Evolutionary conservation across 2,797 vertebrate species (phyloP).

Genomic region (Microcaecilia unicolor): DNA sequence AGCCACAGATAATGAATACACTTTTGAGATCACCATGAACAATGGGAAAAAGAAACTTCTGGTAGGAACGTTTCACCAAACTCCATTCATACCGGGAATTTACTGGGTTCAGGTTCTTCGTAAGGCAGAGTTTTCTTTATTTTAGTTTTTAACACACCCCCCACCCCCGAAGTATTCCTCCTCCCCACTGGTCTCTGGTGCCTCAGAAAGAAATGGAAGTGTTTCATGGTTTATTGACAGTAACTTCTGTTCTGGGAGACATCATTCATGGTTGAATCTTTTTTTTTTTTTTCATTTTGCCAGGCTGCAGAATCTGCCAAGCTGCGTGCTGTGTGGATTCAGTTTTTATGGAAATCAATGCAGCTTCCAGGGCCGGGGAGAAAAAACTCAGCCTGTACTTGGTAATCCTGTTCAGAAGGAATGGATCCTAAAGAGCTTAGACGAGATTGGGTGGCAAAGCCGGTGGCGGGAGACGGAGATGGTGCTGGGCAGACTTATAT

Average conservation of each 20-base stretch:
- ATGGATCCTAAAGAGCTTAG: too few species aligned
- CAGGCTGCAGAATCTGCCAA: conserved; percentile 54
- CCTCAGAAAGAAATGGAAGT: background rate
- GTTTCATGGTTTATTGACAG: too few species aligned
- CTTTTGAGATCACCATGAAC: conserved; percentile 65
- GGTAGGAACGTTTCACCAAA: too few species aligned
- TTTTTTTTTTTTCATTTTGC: background rate
- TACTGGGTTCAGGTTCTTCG: too few species aligned
- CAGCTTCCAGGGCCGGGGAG: conserved; percentile 19
- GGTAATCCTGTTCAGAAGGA: too few species aligned
- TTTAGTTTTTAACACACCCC: background rate
- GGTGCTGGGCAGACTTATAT: too few species aligned
- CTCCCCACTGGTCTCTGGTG: too few species aligned
- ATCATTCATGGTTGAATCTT: background rate
- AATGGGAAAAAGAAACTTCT: conserved; percentile 65
- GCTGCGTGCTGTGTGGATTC: conserved; percentile 52
- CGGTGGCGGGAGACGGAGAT: too few species aligned
- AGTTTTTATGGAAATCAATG: conserved; percentile 53
- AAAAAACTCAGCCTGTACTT: background rate
- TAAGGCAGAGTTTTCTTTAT: background rate
- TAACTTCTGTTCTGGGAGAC: background rate
- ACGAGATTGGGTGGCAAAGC: too few species aligned
- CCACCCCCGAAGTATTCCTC: background rate
- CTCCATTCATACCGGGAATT: too few species aligned
- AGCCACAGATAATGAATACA: conserved; percentile 23